These are phyloP conservation scores for Procavia capensis DNA, from an alignment of 2,113 vertebrate genomes.

Conservation along the genomic window DNA sequence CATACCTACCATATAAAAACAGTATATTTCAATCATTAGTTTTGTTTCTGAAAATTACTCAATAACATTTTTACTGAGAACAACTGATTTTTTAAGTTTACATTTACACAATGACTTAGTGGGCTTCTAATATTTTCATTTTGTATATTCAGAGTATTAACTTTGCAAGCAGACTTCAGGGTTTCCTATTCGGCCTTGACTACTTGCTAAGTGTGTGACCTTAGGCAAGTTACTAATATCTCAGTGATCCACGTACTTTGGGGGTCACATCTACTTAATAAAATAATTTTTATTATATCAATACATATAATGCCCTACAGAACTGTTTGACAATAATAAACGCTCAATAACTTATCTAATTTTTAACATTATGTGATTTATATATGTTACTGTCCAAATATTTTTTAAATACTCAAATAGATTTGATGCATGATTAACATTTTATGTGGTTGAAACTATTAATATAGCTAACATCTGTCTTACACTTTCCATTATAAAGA, in stretches of 20 bases:
- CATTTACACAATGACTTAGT: neutral
- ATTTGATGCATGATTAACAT: neutral
- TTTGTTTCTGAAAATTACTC: neutral
- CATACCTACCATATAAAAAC: neutral
- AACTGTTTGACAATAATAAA: neutral
- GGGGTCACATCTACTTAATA: neutral
- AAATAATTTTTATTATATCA: neutral
- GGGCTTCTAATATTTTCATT: neutral
- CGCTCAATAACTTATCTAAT: neutral
- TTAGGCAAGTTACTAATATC: neutral
- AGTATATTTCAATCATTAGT: neutral
- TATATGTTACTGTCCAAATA: neutral
- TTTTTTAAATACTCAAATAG: neutral
- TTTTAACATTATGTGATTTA: neutral
- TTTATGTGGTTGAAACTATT: neutral
- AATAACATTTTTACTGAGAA: neutral
- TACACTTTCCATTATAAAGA: neutral
- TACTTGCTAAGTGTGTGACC: neutral
- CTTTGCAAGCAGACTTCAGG: neutral
- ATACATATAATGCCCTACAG: neutral
- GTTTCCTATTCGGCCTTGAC: no score
- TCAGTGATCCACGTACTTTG: neutral
- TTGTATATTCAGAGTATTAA: neutral
- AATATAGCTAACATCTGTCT: neutral
- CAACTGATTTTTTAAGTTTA: neutral